Percentiles rank a stretch among this genome's conserved stretches.
phyloP scores from a whole-genome alignment of 2,888 invertebrate species.

The Yponomeuta cagnagella region DNA sequence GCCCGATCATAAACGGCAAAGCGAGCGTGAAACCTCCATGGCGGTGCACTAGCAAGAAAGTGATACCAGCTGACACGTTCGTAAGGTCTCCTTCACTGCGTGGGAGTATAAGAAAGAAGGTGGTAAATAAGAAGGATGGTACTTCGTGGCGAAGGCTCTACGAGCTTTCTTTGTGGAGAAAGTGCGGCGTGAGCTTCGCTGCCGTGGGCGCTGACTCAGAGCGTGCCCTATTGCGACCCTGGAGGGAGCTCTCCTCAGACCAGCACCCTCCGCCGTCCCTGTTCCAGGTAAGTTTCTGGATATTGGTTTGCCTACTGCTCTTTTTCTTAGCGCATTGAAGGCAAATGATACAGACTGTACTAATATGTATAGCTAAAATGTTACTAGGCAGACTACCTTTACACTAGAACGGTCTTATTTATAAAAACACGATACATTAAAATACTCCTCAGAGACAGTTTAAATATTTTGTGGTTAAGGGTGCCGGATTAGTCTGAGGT shows the following conservation, averaged over 20 bases:
- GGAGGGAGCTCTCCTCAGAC: constrained; percentile 55
- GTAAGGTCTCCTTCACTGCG: constrained; percentile 58
- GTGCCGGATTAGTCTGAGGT: no score
- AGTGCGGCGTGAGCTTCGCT: constrained; percentile 67
- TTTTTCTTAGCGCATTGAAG: no score
- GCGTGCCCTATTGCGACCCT: constrained; percentile 57
- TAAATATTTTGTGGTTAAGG: no score
- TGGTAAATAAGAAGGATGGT: constrained; percentile 47
- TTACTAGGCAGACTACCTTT: no score
- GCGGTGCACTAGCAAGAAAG: constrained; percentile 58
- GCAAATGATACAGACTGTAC: no score
- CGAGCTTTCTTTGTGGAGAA: constrained; percentile 73
- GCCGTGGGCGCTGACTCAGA: constrained; percentile 58
- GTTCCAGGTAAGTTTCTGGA: constrained; percentile 20
- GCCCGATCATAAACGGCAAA: constrained; percentile 46
- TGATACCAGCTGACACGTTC: constrained; percentile 48
- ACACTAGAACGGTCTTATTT: no score
- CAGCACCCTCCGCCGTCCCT: constrained; percentile 39
- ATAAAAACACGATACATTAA: no score
- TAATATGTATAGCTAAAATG: no score
- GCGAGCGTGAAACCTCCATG: constrained; percentile 65
- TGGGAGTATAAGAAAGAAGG: constrained; percentile 62
- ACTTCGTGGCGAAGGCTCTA: constrained; percentile 74
- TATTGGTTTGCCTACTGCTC: background rate
- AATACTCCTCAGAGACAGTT: no score